phyloP scores from a whole-genome alignment of 2,888 invertebrate species.

The Exephanes ischioxanthus region DNA sequence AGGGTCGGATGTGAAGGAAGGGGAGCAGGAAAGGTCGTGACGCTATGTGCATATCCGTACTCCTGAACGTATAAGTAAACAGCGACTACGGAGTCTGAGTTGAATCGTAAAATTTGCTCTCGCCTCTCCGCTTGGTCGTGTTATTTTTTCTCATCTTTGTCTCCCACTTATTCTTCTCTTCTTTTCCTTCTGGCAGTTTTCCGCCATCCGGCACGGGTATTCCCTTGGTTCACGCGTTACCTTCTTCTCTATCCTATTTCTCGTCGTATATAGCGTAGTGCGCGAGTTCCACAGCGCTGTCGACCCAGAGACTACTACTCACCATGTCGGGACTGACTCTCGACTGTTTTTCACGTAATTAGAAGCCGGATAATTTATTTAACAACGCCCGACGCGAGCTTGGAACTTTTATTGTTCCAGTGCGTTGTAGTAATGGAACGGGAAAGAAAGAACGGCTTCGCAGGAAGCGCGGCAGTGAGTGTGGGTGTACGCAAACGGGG shows the following conservation, averaged over 20 bases:
- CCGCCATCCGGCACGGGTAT: constrained; percentile 31
- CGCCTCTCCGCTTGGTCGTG: constrained; percentile 15
- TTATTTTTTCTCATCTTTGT: constrained; percentile 48
- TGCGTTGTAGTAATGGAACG: constrained; percentile 42
- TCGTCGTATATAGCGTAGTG: constrained; percentile 45
- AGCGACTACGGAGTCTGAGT: constrained; percentile 35
- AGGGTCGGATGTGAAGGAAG: background rate
- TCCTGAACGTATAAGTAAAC: constrained; percentile 16
- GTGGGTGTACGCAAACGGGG: background rate
- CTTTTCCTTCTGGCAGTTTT: constrained; percentile 31
- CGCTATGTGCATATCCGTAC: background rate
- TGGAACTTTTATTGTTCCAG: constrained; percentile 75
- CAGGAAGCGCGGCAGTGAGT: constrained; percentile 1
- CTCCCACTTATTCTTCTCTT: constrained; percentile 31
- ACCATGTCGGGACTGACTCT: constrained; percentile 71
- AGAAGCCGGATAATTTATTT: constrained; percentile 80
- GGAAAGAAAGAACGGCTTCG: constrained; percentile 49
- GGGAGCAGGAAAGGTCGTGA: background rate
- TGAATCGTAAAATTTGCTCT: constrained; percentile 58
- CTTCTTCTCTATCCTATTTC: constrained; percentile 41
- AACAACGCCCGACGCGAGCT: constrained; percentile 75
- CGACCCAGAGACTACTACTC: constrained; percentile 48
- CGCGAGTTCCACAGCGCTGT: constrained; percentile 50
- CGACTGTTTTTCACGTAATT: constrained; percentile 79
- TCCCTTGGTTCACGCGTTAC: constrained; percentile 33